These are phyloP conservation scores for Rhogogaster chlorosoma DNA, from an alignment of 2,888 invertebrate species.

Conservation along the genomic window DNA sequence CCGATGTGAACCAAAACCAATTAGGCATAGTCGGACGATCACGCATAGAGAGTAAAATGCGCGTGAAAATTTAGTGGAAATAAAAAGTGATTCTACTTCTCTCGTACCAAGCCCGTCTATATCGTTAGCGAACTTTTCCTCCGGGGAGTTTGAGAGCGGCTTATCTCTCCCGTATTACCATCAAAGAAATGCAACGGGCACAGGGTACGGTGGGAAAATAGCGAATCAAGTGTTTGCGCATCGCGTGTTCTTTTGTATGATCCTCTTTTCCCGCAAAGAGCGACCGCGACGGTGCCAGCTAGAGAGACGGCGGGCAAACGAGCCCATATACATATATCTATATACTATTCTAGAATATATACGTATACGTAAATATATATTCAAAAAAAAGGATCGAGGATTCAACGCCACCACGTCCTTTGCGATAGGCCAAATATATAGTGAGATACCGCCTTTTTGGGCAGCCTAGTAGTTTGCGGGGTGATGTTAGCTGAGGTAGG, in stretches of 20 bases:
- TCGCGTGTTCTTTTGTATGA: slow-evolving; percentile 12
- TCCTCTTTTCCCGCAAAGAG: slow-evolving; percentile 28
- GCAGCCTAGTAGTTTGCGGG: background rate
- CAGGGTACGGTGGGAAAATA: slow-evolving; percentile 30
- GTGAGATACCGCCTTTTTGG: background rate
- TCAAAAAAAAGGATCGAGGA: slow-evolving; percentile 8
- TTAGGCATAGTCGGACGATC: background rate
- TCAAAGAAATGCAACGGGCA: slow-evolving; percentile 5
- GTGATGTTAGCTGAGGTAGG: background rate
- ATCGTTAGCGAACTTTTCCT: background rate
- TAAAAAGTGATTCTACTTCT: background rate
- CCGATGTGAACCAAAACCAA: background rate
- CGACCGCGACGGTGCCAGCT: background rate
- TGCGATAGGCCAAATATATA: background rate
- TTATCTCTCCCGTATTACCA: slow-evolving; percentile 8
- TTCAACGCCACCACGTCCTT: background rate
- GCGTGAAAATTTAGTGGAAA: background rate
- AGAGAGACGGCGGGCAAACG: slow-evolving; percentile 10
- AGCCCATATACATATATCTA: background rate
- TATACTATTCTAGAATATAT: too few relatives aligned
- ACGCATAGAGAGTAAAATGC: background rate
- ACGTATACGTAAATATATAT: background rate
- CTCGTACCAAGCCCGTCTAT: background rate
- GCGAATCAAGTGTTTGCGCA: slow-evolving; percentile 36
- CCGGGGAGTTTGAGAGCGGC: background rate